Evolutionary conservation across 2,113 vertebrate genomes (phyloP).

Genomic region (Halichoeres trimaculatus): DNA sequence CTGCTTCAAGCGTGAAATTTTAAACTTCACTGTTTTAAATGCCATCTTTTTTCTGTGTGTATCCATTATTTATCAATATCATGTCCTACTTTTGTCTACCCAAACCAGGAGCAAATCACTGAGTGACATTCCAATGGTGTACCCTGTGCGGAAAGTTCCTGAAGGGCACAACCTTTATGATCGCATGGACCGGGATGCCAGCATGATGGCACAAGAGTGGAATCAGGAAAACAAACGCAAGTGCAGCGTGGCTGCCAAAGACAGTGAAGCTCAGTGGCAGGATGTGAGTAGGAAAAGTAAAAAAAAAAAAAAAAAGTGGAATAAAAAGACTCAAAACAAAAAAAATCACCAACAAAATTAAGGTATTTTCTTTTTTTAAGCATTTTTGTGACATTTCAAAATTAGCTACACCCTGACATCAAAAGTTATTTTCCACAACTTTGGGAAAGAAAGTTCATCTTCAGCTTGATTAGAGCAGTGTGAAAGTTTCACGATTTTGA

Average conservation of each 20-base stretch:
- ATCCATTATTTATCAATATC: constrained; percentile 20
- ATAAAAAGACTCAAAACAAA: background rate
- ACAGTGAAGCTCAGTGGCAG: constrained; percentile 93
- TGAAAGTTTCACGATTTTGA: too few relatives aligned
- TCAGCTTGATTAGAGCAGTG: too few relatives aligned
- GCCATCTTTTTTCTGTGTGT: background rate
- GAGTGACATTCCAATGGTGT: constrained; percentile 88
- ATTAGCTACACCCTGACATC: too few relatives aligned
- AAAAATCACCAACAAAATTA: background rate
- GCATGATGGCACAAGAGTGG: constrained; percentile 10
- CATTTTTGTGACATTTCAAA: too few relatives aligned
- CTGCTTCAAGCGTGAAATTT: constrained; percentile 7
- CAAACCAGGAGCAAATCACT: constrained; percentile 92
- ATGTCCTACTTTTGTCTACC: constrained; percentile 16
- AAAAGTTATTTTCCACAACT: too few relatives aligned
- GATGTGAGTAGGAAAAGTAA: constrained; percentile 86
- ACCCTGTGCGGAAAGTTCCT: constrained; percentile 64
- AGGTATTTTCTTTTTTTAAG: too few relatives aligned
- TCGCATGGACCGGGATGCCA: constrained; percentile 18
- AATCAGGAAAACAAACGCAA: constrained; percentile 83
- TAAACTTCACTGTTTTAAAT: background rate
- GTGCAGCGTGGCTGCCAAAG: constrained; percentile 83
- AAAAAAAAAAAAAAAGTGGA: too few relatives aligned
- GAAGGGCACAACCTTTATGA: constrained; percentile 29
- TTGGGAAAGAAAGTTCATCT: too few relatives aligned